Percentiles rank a stretch among this genome's conserved stretches.
Conservation (phyloP, 1,140 invertebrate species). For the Drosophila ficusphila region DNA sequence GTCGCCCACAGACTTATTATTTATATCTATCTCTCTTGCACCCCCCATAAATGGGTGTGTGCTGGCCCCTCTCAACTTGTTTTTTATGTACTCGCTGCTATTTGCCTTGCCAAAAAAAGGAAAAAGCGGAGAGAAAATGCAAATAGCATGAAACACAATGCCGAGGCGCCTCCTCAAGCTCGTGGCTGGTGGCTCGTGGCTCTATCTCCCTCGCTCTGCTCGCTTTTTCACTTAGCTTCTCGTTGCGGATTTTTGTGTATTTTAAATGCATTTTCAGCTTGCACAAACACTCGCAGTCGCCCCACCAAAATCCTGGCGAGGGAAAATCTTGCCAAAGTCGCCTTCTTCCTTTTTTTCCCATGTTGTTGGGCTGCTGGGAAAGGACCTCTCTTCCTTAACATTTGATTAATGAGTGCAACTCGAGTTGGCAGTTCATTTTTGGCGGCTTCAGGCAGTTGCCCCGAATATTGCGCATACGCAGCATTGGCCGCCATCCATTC, state of each 20-base stretch:
- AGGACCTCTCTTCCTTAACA: conserved; percentile 67
- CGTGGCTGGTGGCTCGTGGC: conserved; percentile 23
- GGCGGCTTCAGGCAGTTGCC: conserved; percentile 41
- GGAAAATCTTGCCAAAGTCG: conserved; percentile 51
- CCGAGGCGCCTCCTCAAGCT: conserved; percentile 67
- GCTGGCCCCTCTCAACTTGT: conserved; percentile 59
- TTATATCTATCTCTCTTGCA: conserved; percentile 63
- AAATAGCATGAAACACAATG: conserved; percentile 81
- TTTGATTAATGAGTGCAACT: conserved; percentile 77
- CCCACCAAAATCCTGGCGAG: conserved; percentile 16
- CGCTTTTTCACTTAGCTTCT: conserved; percentile 76
- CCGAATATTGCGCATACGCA: conserved; percentile 74
- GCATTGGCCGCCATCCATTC: conserved; percentile 20
- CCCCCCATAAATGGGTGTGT: conserved; percentile 28
- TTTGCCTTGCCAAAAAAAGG: conserved; percentile 68
- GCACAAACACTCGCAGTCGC: conserved; percentile 31
- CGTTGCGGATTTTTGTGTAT: conserved; percentile 75
- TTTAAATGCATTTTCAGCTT: conserved; percentile 81
- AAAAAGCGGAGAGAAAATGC: conserved; percentile 58
- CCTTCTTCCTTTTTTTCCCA: conserved; percentile 2
- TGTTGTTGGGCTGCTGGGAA: background rate
- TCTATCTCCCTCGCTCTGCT: conserved; percentile 14
- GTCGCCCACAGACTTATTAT: conserved; percentile 56
- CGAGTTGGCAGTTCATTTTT: conserved; percentile 74
- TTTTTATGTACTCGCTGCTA: conserved; percentile 72